These are phyloP conservation scores for Panthera uncia DNA, from an alignment of 2,113 vertebrate species.

Conservation along the genomic window DNA sequence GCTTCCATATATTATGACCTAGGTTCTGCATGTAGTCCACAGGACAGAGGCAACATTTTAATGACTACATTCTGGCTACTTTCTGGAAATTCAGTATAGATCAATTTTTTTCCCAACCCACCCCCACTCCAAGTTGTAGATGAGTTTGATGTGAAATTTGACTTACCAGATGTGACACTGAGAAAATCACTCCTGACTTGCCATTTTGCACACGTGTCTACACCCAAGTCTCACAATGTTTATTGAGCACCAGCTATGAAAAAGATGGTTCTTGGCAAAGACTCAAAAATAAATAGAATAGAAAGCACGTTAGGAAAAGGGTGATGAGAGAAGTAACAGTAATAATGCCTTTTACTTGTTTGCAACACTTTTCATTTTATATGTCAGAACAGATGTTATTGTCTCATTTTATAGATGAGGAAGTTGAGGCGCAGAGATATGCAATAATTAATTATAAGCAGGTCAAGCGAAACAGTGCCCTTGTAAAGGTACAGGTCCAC, in stretches of 20 bases:
- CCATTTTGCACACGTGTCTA: background rate
- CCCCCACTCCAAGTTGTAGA: background rate
- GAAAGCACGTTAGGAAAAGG: background rate
- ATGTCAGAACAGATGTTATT: background rate
- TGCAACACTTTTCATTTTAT: background rate
- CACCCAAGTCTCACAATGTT: background rate
- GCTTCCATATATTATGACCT: background rate
- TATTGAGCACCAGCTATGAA: background rate
- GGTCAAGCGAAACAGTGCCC: background rate
- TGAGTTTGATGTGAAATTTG: background rate
- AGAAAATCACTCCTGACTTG: background rate
- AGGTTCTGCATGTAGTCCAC: background rate
- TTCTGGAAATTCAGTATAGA: background rate
- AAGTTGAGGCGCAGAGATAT: background rate
- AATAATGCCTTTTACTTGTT: background rate
- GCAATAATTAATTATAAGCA: background rate
- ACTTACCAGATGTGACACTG: background rate
- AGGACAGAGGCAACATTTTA: background rate
- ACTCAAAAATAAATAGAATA: background rate
- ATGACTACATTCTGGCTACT: background rate
- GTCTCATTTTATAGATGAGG: background rate
- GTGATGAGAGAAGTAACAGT: background rate
- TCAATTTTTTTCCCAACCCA: background rate
- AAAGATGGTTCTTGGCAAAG: background rate
- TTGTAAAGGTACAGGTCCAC: background rate